A percentile compares a stretch with the other conserved stretches of the same genome.
These are phyloP conservation scores for Lucilia cuprina DNA, from an alignment of 1,140 invertebrate species.

Conservation along the genomic window DNA sequence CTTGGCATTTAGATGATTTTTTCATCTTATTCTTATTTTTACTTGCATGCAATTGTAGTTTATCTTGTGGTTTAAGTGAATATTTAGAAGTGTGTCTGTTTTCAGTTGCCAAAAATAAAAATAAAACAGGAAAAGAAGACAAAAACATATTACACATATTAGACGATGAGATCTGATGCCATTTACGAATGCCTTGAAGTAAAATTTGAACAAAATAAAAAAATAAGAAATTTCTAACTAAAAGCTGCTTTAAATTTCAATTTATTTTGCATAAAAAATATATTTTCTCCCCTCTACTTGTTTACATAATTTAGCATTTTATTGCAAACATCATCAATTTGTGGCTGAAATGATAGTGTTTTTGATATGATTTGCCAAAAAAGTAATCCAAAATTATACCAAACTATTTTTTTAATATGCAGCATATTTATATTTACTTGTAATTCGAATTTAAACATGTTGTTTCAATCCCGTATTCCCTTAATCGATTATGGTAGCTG, in stretches of 20 bases:
- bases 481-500: too few relatives aligned
- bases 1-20: conserved; percentile 14
- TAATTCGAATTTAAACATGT: neutral
- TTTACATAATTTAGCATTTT: neutral
- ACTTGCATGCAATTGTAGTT: neutral
- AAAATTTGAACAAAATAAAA: neutral
- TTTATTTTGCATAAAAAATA: conserved; percentile 26
- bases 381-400: neutral
- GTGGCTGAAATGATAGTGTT: conserved; percentile 16
- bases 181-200: neutral
- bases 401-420: too few relatives aligned
- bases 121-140: neutral
- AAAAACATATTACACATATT: conserved; percentile 17
- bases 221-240: neutral
- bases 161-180: neutral
- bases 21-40: neutral
- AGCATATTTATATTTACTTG: neutral
- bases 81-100: neutral
- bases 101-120: neutral
- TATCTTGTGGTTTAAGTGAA: conserved; percentile 17
- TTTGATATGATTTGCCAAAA: neutral
- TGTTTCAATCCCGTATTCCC: neutral
- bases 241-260: conserved; percentile 31
- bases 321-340: conserved; percentile 27
- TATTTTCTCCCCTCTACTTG: neutral